phyloP scores from a whole-genome alignment of 2,113 vertebrate species.

The rabbit (Oryctolagus cuniculus) region mOryCun1.1 NC_091433.1:23783501-23784000 shows the following conservation, averaged over 20 bases:
- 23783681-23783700: neutral
- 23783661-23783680: neutral
- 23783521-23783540: neutral
- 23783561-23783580: neutral
- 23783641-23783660: neutral
- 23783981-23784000: neutral
- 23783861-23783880: neutral
- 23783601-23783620: neutral
- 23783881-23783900: neutral
- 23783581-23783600: neutral
- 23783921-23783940: neutral
- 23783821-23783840: neutral
- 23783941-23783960: neutral
- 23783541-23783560: neutral
- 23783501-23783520: neutral
- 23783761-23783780: too few species aligned
- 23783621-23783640: neutral
- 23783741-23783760: neutral
- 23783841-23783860: neutral
- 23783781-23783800: neutral
- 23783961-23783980: neutral
- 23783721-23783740: neutral
- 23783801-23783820: neutral
- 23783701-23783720: neutral
- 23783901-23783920: neutral